Conservation (phyloP, 2,888 invertebrate species). For the Ramazzottius varieornatus region DNA sequence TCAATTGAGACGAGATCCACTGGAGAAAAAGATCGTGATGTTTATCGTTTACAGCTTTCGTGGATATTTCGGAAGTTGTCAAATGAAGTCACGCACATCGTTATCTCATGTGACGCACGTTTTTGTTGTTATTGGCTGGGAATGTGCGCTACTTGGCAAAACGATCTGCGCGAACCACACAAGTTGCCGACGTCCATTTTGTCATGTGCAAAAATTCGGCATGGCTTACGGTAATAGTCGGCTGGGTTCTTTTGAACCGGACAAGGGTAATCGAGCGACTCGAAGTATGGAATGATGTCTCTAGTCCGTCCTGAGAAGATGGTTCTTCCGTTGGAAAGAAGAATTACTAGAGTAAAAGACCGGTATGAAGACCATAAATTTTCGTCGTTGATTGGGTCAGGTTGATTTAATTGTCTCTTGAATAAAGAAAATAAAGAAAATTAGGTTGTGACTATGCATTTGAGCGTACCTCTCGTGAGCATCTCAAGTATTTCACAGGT, state of each 20-base stretch:
- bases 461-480: constrained; percentile 41
- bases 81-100: too few species aligned
- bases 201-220: too few species aligned
- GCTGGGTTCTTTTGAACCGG: constrained; percentile 87
- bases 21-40: too few species aligned
- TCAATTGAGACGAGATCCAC: constrained; percentile 79
- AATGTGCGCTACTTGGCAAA: too few species aligned
- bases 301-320: constrained; percentile 67
- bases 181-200: too few species aligned
- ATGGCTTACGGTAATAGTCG: constrained; percentile 55
- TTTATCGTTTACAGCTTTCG: too few species aligned
- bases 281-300: constrained; percentile 76
- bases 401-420: neutral
- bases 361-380: constrained; percentile 6
- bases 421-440: constrained; percentile 5
- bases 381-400: neutral
- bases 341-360: constrained; percentile 29
- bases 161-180: too few species aligned
- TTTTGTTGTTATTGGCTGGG: too few species aligned
- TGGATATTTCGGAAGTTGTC: too few species aligned
- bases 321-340: constrained; percentile 64
- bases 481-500: constrained; percentile 84
- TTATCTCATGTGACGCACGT: too few species aligned
- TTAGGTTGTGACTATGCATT: too few species aligned
- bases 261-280: constrained; percentile 66